A percentile compares a stretch with the other conserved stretches of the same genome.
These are phyloP conservation scores for Trissolcus japonicus DNA, from an alignment of 2,888 invertebrate genomes.

Conservation along the genomic window DNA sequence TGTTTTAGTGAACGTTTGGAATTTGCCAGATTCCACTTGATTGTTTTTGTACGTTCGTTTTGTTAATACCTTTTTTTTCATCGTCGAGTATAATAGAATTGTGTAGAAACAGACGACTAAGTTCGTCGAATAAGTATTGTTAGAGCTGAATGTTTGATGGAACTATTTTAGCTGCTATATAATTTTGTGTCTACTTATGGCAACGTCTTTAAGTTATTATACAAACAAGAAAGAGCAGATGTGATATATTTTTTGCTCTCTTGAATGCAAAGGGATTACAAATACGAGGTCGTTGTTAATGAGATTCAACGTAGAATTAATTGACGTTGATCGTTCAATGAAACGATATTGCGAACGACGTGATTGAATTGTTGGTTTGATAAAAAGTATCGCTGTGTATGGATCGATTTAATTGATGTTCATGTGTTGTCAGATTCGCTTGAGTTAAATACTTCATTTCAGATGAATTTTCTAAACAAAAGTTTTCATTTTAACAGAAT, in stretches of 20 bases:
- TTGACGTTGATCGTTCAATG: slow-evolving; percentile 14
- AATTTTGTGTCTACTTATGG: slow-evolving; percentile 33
- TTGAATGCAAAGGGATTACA: slow-evolving; percentile 26
- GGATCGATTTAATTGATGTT: no score
- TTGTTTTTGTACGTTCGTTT: slow-evolving; percentile 17
- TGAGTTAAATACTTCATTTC: no score
- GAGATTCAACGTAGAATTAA: slow-evolving; percentile 25
- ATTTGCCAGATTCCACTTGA: not conserved
- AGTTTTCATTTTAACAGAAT: no score
- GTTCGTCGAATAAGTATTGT: slow-evolving; percentile 25
- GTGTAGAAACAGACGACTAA: slow-evolving; percentile 15
- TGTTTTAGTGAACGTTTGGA: slow-evolving; percentile 19
- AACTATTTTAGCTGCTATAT: slow-evolving; percentile 35
- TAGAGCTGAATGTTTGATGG: slow-evolving; percentile 33
- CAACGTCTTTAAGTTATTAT: slow-evolving; percentile 17
- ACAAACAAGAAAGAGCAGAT: slow-evolving; percentile 19
- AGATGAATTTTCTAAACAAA: no score
- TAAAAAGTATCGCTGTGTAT: no score
- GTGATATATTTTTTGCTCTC: slow-evolving; percentile 49
- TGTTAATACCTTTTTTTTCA: slow-evolving; percentile 15
- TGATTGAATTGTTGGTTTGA: slow-evolving; percentile 5
- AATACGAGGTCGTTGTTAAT: slow-evolving; percentile 13
- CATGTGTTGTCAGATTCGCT: no score
- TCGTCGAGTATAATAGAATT: slow-evolving; percentile 9
- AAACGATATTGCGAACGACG: not conserved